Conservation (phyloP, 2,888 invertebrate genomes). For the Galeruca laticollis region DNA sequence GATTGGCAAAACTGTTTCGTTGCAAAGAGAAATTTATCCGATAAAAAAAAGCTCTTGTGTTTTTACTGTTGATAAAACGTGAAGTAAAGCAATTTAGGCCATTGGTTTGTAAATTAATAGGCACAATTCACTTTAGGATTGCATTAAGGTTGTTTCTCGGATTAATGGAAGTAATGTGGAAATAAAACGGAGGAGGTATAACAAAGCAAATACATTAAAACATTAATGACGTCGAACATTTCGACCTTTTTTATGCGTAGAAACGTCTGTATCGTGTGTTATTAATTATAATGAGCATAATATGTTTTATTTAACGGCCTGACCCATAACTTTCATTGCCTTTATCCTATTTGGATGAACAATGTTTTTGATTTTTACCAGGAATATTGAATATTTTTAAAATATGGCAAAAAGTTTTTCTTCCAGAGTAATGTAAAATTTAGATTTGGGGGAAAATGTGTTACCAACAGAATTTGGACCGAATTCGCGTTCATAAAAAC, state of each 20-base stretch:
- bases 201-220: conserved; percentile 1
- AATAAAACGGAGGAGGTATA: conserved; percentile 9
- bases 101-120: conserved; percentile 8
- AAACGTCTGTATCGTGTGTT: background rate
- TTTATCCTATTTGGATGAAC: background rate
- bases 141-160: background rate
- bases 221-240: background rate
- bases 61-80: too few species aligned
- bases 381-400: too few species aligned
- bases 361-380: background rate
- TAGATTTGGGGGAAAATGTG: too few species aligned
- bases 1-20: too few species aligned
- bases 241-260: background rate
- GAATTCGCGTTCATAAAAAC: too few species aligned
- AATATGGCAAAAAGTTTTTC: too few species aligned
- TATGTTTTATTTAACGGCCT: background rate
- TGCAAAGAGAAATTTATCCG: too few species aligned
- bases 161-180: conserved; percentile 11
- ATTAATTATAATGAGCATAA: background rate
- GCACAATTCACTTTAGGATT: background rate
- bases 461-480: too few species aligned
- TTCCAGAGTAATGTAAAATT: too few species aligned
- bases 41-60: too few species aligned
- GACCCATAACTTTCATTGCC: background rate
- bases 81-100: conserved; percentile 12